A percentile compares a stretch with the other conserved stretches of the same genome.
Evolutionary conservation across 2,888 invertebrate species (phyloP).

Genomic region (Glaucopsyche alexis): DNA sequence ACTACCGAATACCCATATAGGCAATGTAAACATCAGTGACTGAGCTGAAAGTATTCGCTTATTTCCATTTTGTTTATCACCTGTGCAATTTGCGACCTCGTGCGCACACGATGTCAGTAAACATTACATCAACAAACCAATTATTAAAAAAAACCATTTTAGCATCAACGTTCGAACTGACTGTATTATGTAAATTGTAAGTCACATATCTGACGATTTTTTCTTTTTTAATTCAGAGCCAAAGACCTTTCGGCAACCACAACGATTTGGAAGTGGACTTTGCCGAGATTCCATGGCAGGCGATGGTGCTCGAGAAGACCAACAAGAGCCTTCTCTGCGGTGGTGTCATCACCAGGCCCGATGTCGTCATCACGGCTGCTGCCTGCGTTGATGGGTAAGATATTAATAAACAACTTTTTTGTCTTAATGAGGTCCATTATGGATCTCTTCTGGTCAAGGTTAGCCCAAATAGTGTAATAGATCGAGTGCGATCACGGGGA

Average conservation of each 20-base stretch:
- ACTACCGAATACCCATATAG: not conserved
- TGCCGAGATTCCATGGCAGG: slow-evolving; percentile 93
- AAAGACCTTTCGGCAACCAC: slow-evolving; percentile 72
- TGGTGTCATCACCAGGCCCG: slow-evolving; percentile 87
- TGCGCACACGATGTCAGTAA: not conserved
- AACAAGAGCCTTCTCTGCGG: slow-evolving; percentile 88
- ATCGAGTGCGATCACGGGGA: too few relatives aligned
- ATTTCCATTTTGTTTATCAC: slow-evolving; percentile 21
- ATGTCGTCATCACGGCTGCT: slow-evolving; percentile 88
- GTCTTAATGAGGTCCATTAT: too few relatives aligned
- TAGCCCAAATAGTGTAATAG: too few relatives aligned
- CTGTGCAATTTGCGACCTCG: slow-evolving; percentile 23
- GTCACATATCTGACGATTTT: not conserved
- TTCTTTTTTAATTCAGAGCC: slow-evolving; percentile 35
- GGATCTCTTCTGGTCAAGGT: too few relatives aligned
- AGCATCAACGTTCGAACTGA: not conserved
- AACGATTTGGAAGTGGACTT: slow-evolving; percentile 83
- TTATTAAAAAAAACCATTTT: slow-evolving; percentile 20
- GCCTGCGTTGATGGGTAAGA: slow-evolving; percentile 88
- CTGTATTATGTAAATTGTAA: not conserved
- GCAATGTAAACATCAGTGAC: not conserved
- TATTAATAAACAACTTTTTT: too few relatives aligned
- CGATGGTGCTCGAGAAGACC: slow-evolving; percentile 87
- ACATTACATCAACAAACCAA: slow-evolving; percentile 13
- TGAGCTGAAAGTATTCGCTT: not conserved